Evolutionary conservation across 2,113 vertebrate genomes (phyloP), one percentile per base, ranked within the genome.

Genomic region (Tachuris rubrigastra): DNA sequence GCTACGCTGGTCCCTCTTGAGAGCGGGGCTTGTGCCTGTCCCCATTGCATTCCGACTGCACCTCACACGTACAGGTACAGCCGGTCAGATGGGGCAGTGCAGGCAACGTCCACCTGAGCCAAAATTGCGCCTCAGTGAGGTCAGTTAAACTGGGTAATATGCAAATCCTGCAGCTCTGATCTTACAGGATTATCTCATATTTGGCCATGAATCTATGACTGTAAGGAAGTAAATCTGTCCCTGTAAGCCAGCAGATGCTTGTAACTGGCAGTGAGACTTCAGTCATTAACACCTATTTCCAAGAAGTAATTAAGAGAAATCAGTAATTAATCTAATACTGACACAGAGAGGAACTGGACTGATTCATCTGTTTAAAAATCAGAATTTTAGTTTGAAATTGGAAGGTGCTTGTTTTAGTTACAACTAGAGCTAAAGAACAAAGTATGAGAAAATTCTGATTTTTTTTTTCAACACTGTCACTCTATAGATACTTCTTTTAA

Each of bases 71-170:
- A 8, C 33, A 12, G 56, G n/a, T n/a, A 18, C 35, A 42, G 49
- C n/a, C 0, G 2, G 14, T 52, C 50, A 52, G 50, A 52, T 52
- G 50, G 17, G 24, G 25, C 9, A 3, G 13, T 21, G 39, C 35
- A 17, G 60, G 59, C 60, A 58, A 21, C 5, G 1, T 41, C 18
- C 37, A 8, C 28, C 39, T 24, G 76, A 55, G 55, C 76, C 67
- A 66, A 53, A 53, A 39, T 4, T 22, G 14, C 0, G 0, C 21
- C 80, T 78, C 67, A 1, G 9, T 12, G 16, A 67, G 50, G 66
- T 49, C 47, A 22, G 0, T 56, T 76, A 46, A 79, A 80, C n/a
- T 3, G 7, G 25, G 27, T 62, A 46, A 3, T 5, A 2, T 30
- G 16, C 49, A 15, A 56, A 0, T 77, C 65, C 35, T 10, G 33